phyloP scores from a whole-genome alignment of 2,113 vertebrate species.

The Chamaetylas fuelleborni region DNA sequence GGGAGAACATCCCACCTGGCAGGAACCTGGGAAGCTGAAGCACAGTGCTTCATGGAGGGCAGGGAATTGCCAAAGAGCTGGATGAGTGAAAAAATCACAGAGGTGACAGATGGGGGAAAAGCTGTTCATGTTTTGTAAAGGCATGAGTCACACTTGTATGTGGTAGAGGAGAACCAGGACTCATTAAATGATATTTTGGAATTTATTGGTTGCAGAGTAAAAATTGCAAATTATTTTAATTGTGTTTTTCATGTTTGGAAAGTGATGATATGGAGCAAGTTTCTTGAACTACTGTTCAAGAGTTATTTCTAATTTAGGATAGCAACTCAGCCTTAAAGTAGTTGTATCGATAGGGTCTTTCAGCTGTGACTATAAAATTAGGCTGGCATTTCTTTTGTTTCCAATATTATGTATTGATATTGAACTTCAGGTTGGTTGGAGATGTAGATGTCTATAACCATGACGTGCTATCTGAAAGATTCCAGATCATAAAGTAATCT shows the following conservation, averaged over 20 bases:
- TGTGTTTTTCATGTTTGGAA: neutral
- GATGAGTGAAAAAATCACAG: neutral
- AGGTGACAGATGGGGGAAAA: neutral
- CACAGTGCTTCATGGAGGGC: rapidly evolving
- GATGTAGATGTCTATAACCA: neutral
- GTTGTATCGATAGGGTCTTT: neutral
- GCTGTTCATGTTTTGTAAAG: neutral
- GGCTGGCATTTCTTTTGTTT: neutral
- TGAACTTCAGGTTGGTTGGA: neutral
- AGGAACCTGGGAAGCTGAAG: neutral
- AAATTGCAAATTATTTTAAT: neutral
- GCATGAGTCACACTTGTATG: rapidly evolving
- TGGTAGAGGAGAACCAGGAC: neutral
- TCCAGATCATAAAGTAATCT: neutral
- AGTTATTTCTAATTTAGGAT: neutral
- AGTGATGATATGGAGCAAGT: neutral
- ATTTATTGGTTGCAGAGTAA: neutral
- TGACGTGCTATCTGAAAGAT: neutral
- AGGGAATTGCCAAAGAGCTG: neutral
- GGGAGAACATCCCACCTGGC: neutral
- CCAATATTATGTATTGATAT: neutral
- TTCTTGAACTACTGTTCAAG: neutral
- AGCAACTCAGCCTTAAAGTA: neutral
- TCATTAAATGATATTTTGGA: neutral
- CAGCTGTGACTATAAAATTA: neutral